Conservation (phyloP, 2,888 invertebrate species). For the Emmelina monodactyla region DNA sequence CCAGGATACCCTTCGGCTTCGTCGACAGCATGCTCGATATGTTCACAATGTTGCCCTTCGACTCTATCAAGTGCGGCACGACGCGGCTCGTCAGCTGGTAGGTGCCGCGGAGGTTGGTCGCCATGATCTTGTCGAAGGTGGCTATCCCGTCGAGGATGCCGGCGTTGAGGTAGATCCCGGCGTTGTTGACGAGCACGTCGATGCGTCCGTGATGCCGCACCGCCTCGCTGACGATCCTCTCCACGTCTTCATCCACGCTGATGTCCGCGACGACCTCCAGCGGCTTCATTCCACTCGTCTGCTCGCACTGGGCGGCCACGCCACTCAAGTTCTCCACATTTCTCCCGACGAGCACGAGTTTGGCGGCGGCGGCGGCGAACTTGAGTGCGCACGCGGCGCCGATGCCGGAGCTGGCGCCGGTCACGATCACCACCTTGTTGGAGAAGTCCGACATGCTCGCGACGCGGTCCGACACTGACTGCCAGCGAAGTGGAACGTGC, state of each 20-base stretch:
- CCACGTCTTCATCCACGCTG: slow-evolving; percentile 28
- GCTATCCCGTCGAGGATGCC: slow-evolving; percentile 24
- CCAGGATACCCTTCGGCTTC: slow-evolving; percentile 28
- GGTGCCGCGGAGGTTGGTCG: slow-evolving; percentile 38
- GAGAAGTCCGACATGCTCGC: slow-evolving; percentile 33
- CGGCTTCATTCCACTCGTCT: slow-evolving; percentile 26
- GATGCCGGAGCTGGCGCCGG: slow-evolving; percentile 49
- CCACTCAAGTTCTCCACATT: slow-evolving; percentile 33
- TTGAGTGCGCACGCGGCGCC: slow-evolving; percentile 37
- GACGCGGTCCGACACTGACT: not conserved
- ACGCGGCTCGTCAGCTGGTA: slow-evolving; percentile 32
- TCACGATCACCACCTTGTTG: slow-evolving; percentile 42
- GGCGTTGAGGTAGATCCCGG: slow-evolving; percentile 28
- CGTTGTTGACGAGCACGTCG: slow-evolving; percentile 43
- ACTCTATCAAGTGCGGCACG: slow-evolving; percentile 29
- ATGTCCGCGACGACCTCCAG: slow-evolving; percentile 36
- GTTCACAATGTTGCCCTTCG: slow-evolving; percentile 40
- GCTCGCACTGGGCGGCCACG: slow-evolving; percentile 30
- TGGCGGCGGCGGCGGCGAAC: slow-evolving; percentile 35
- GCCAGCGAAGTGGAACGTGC: no score
- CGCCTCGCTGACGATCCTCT: slow-evolving; percentile 31
- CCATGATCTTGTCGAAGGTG: slow-evolving; percentile 32
- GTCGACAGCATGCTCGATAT: slow-evolving; percentile 36
- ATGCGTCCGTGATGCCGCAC: slow-evolving; percentile 28
- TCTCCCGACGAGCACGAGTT: slow-evolving; percentile 33